Base-by-base conservation (phyloP, 2,113 vertebrate species). In the Chroicocephalus ridibundus region DNA sequence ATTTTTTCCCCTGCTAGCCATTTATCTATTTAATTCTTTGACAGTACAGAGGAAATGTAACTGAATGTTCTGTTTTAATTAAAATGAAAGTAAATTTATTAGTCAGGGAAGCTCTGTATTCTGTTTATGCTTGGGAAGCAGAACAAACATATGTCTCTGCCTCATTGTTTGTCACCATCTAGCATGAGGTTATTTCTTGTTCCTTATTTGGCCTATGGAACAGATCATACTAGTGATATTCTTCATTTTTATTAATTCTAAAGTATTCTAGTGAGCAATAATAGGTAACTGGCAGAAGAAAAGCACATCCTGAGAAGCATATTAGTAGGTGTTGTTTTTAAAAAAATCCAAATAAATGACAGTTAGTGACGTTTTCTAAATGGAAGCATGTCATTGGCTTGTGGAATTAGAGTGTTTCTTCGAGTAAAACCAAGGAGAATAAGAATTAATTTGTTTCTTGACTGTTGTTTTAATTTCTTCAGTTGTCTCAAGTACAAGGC, bases 11-110 rank as follows among this genome's bases (percentile, higher is more conserved):
- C 47, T 88, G 89, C 76, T 97, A 89, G 82, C 72, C 88, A 91
- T 97, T 97, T 97, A 93, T 97, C 91, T 97, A 80, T 97, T 97
- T 94, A 89, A 94, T 96, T 97, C 74, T 95, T 96, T 96, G 93
- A 97, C 75, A 93, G 76, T 97, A 91, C 82, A 90, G 76, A 97
- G 80, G 89, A 97, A 98, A 98, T 96, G 82, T 97, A 98, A 96
- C 94, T 97, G 96, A 97, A 97, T 92, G 82, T 93, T 95, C 95
- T 96, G 86, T 88, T 97, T 97, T 98, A 98, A 98, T 98, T 98
- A 98, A 98, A 97, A 97, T 91, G 51, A 88, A 97, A 98, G 90
- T 88, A 96, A 97, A 97, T 97, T 65, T 85, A 93, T 95, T 96
- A 94, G 94, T 96, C 69, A 93, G 60, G 52, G 89, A 97, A 97